Conservation (phyloP, 23 tunicate genomes). For the Clavelina lepadiformis region DNA sequence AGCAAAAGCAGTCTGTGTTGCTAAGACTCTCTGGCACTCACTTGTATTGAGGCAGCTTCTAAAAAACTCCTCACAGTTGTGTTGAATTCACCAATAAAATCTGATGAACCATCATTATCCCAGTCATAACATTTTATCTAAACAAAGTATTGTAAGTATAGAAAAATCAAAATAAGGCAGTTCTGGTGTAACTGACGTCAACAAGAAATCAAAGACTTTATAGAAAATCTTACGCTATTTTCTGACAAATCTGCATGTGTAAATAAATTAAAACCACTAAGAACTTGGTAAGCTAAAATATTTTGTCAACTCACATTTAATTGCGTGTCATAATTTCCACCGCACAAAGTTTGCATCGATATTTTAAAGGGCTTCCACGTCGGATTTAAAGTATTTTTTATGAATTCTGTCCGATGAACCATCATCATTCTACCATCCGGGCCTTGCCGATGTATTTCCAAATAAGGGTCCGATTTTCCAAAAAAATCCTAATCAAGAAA, state of each 20-base stretch:
- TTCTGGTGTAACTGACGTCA: too few species aligned
- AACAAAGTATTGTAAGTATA: too few species aligned
- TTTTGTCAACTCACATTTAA: conserved; percentile 18
- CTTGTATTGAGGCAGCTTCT: conserved; percentile 51
- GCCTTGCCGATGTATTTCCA: conserved; percentile 52
- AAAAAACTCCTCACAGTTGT: conserved; percentile 54
- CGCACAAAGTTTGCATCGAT: conserved; percentile 51
- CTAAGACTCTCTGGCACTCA: too few species aligned
- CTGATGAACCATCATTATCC: conserved; percentile 73
- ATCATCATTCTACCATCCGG: conserved; percentile 47
- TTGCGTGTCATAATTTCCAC: conserved; percentile 51
- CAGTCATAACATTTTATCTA: conserved; percentile 73
- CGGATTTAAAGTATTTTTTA: conserved; percentile 66
- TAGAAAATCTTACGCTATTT: too few species aligned
- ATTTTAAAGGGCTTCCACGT: conserved; percentile 61
- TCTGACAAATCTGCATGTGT: too few species aligned
- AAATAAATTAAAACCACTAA: too few species aligned
- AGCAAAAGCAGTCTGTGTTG: neutral
- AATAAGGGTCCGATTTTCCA: conserved; percentile 92
- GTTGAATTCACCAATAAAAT: conserved; percentile 56
- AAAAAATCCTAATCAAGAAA: conserved; percentile 57
- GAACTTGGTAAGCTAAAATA: too few species aligned
- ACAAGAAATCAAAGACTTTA: too few species aligned
- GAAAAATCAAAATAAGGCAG: too few species aligned
- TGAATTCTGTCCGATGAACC: conserved; percentile 53